Percentiles rank a stretch among this genome's conserved stretches.
These are phyloP conservation scores for Ciona savignyi DNA, from an alignment of 23 tunicate genomes.

Conservation along the genomic window DNA sequence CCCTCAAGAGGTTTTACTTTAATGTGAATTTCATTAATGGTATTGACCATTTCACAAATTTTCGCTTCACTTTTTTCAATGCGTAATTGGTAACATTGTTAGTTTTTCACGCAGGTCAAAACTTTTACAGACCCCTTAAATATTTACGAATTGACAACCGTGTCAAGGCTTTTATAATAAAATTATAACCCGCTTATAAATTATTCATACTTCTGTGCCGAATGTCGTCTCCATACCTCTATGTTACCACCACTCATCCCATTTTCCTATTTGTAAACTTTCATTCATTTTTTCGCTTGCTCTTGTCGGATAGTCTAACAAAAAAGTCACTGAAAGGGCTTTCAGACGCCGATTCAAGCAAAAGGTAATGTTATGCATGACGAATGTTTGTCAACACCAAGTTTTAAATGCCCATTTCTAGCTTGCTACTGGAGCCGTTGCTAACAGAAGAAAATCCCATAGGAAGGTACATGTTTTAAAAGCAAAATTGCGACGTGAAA, in stretches of 20 bases:
- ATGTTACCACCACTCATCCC: too few species aligned
- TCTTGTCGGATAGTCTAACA: background rate
- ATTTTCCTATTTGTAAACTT: too few species aligned
- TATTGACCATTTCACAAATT: too few species aligned
- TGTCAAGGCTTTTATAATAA: too few species aligned
- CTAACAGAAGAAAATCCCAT: background rate
- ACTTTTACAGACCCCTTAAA: too few species aligned
- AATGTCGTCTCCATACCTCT: background rate
- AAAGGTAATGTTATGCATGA: background rate
- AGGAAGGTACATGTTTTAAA: background rate
- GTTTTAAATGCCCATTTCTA: background rate
- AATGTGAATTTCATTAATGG: too few species aligned
- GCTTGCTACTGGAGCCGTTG: background rate
- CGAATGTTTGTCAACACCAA: background rate
- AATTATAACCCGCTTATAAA: background rate
- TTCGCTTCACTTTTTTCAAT: too few species aligned
- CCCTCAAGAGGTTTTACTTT: too few species aligned
- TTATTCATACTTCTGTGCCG: background rate
- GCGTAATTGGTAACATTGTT: too few species aligned
- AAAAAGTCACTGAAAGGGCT: background rate
- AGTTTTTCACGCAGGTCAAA: too few species aligned
- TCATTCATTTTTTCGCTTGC: background rate
- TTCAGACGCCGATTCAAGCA: background rate
- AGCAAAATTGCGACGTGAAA: background rate
- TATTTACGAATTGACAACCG: too few species aligned